Conservation (phyloP, 2,797 vertebrate species). For the Pangasius krempfi region DNA sequence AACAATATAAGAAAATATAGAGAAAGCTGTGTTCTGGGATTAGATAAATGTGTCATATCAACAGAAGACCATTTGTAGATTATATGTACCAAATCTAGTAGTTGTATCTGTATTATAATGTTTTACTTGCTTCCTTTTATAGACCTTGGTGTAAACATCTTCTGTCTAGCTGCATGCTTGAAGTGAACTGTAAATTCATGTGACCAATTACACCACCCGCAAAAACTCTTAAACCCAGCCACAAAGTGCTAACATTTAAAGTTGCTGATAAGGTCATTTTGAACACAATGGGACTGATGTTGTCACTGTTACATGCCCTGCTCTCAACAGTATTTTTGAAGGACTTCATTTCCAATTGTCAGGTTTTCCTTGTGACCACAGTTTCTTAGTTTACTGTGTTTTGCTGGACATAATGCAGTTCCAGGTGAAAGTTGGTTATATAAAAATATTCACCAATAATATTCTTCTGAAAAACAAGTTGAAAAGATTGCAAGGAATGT, state of each 20-base stretch:
- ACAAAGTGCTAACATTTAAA: constrained; percentile 21
- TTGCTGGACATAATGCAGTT: neutral
- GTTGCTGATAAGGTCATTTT: constrained; percentile 8
- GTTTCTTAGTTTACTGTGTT: neutral
- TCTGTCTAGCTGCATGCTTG: constrained; percentile 19
- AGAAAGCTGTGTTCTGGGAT: neutral
- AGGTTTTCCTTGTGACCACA: neutral
- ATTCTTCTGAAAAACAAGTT: neutral
- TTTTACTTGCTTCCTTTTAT: neutral
- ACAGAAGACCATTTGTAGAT: neutral
- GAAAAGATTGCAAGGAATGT: neutral
- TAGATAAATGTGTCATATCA: neutral
- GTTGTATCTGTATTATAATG: neutral
- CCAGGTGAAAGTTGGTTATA: neutral
- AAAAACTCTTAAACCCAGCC: constrained; percentile 15
- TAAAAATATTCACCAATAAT: neutral
- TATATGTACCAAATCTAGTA: neutral
- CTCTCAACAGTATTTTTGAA: neutral
- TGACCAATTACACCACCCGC: constrained; percentile 26
- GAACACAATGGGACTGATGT: constrained; percentile 2
- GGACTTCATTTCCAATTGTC: neutral
- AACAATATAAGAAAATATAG: neutral
- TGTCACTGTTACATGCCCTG: neutral
- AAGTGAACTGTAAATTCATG: constrained; percentile 23
- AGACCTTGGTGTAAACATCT: neutral